Base-by-base conservation (phyloP, 2,888 invertebrate genomes). In the Hirtodrosophila cameraria region DNA sequence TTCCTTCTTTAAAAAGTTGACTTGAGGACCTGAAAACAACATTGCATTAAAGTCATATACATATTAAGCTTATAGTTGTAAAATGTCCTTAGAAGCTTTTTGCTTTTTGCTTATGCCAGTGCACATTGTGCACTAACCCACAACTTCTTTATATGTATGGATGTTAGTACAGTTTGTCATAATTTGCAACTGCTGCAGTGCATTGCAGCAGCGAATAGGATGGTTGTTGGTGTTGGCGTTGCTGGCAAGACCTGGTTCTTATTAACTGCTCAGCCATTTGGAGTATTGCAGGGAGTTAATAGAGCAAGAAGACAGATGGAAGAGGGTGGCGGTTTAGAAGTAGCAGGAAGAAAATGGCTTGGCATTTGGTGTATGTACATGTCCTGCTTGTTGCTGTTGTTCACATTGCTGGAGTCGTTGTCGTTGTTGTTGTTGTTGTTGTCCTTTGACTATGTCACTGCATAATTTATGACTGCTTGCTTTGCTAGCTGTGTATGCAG, bases 381-480 rank as follows among this genome's bases (percentile, higher is more conserved):
- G 61, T 75, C 62, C 65, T 68, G 45, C 57, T 55, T 25, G 41
- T 23, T 18, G 20, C 36, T 27, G 30, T 25, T 58, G 68, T 52
- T 27, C 15, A 15, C 48, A 20, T 53, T 41, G 53, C 35, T 42
- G 41, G 46, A 27, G 13, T 53, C 20, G 48, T 46, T n/a, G 18
- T 54, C 42, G 52, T 48, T 64, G 53, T n/a, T n/a, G 48, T 46
- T n/a, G 45, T 36, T 42, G 43, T 46, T 61, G 69, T 69, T 80
- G 81, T 80, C 83, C 82, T 82, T 85, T 77, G 79, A 68, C 80
- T 77, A 66, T 82, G 80, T 85, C 75, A 72, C 83, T 82, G 83
- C 77, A 85, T 82, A 82, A 85, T 82, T 85, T 82, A 82, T 82
- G 77, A 85, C 80, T 80, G 66, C 84, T 83, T 80, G 71, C 71